Base-by-base conservation (phyloP, 2,113 vertebrate species). In the Chinchilla lanigera region DNA sequence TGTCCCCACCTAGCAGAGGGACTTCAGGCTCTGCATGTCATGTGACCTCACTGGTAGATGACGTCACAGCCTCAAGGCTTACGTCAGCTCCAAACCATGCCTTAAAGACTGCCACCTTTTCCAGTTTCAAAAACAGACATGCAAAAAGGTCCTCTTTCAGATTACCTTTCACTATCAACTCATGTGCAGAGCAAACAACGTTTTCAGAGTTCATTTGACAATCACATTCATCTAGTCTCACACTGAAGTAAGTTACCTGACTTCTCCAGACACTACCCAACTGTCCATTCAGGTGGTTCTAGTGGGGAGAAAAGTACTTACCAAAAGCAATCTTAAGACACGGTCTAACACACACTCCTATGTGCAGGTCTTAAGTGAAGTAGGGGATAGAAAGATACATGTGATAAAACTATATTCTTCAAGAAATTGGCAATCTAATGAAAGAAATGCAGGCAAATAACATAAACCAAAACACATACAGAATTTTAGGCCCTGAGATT, bases 361-460 rank as follows among this genome's bases (percentile, higher is more conserved):
- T 38, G 19, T 84, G 14, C 24, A 89, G 50, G n/a, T 22, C 35
- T 56, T 16, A 81, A 30, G 35, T 82, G 67, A 47, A 52, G 26
- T 67, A 35, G 61, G 20, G 20, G 41, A 90, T 24, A 81, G 35
- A 44, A 81, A 81, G 61, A 90, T 30, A 47, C 24, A 80, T 44
- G 33, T 47, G 71, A 93, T 35, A 96, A 81, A 38, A 88, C 1
- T 3, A 17, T 50, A 95, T 71, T 85, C 17, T 89, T 94, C n/a
- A 96, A 93, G 86, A 96, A 95, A 69, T 10, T 67, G 3, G 41
- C 13, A 81, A 87, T 80, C n/a, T 88, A 96, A 65, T 63, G 41
- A 60, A 17, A 69, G 33, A 90, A 22, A 89, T 44, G 7, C 13
- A 19, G 17, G 4, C 24, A 93, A 95, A 84, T 60, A 92, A 94